Evolutionary conservation across 2,888 invertebrate genomes (phyloP).

Genomic region (Tenthredo distinguenda): DNA sequence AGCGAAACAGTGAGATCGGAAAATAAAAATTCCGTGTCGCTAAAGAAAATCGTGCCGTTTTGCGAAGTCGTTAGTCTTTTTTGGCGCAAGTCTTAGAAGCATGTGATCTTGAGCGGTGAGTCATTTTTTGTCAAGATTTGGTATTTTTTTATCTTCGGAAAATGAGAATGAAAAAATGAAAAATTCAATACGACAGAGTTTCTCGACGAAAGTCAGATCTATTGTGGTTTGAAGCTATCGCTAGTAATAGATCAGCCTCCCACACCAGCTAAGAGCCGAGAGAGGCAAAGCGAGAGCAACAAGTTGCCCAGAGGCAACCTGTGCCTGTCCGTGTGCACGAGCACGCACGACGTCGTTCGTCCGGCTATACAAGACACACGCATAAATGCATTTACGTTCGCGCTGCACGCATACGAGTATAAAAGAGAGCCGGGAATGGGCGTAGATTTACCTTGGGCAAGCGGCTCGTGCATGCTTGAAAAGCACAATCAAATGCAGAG

Average conservation of each 20-base stretch:
- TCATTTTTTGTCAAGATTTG: background rate
- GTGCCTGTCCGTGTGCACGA: slow-evolving; percentile 43
- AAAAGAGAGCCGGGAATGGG: slow-evolving; percentile 45
- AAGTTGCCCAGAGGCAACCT: slow-evolving; percentile 59
- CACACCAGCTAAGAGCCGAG: slow-evolving; percentile 51
- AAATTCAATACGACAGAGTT: background rate
- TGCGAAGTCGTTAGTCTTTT: background rate
- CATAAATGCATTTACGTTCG: slow-evolving; percentile 30
- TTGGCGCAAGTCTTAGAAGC: background rate
- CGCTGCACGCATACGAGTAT: slow-evolving; percentile 2
- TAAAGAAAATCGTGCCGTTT: background rate
- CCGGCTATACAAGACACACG: background rate
- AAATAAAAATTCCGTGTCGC: background rate
- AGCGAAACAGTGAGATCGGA: background rate
- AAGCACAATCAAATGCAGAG: slow-evolving; percentile 44
- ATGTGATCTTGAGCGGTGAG: background rate
- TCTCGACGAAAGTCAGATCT: background rate
- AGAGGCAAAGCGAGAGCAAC: slow-evolving; percentile 54
- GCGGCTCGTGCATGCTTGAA: slow-evolving; percentile 45
- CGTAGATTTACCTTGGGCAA: slow-evolving; percentile 49
- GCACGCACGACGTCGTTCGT: slow-evolving; percentile 53
- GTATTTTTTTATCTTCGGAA: background rate
- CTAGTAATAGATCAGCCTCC: slow-evolving; percentile 52
- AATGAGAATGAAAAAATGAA: background rate
- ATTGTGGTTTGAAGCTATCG: slow-evolving; percentile 25